Evolutionary conservation across 2,797 vertebrate species (phyloP), one percentile per base, ranked within the genome.

Genomic region (Epinephelus coioides): DNA sequence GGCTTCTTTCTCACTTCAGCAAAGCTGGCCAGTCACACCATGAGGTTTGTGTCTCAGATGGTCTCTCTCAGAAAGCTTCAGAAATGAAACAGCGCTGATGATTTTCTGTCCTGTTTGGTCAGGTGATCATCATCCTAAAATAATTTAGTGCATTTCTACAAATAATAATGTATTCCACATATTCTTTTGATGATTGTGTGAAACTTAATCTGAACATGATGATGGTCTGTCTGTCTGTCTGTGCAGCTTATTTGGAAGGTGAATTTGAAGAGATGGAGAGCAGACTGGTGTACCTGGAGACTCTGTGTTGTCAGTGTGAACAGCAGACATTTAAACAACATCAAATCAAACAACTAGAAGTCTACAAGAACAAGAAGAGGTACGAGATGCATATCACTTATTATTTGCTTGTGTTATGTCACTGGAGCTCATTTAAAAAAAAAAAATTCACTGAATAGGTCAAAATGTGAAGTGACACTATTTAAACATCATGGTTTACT

Each of bases 251-350:
- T 74, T 87, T 99, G 82, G 98, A 98, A 90, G 95, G 95, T 2
- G 95, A 96, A 87, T 99, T 99, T 93, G 97, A 97, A 88, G 97
- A 98, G 89, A 95, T 98, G 91, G 98, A 99, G 91, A 95, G 94
- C 86, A 94, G 95, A 23, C 93, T 99, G 14, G 78, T 96, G 4
- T 95, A 95, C 81, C 94, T 99, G 89, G 98, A 99, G 84, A 96
- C 97, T 7, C 91, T 98, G 2, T 99, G 97, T 85, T 95, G 92
- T 50, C 97, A 97, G 82, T 98, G 96, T 93, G 98, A 99, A 71
- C 93, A 98, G 71, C 96, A 97, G 87, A 95, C 95, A 38, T 90
- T 93, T 73, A 97, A 97, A 84, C 95, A 96, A 13, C 76, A 94
- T 30, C 97, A 98, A 64, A 78, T 92, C 17, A 92, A 95, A 76